phyloP scores from a whole-genome alignment of 2,888 invertebrate species.

The Ceraclea dissimilis region DNA sequence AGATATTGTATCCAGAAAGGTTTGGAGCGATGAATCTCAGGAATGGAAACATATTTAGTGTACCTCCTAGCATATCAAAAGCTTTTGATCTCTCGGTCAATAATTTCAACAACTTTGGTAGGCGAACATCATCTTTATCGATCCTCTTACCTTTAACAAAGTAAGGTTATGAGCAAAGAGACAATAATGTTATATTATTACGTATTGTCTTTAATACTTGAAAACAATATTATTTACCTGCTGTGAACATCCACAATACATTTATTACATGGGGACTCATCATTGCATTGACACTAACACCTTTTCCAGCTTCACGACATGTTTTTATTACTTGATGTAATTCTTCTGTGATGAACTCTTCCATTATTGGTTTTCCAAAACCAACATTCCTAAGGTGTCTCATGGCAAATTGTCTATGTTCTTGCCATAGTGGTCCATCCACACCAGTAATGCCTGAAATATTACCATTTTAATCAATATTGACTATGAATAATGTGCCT shows the following conservation, averaged over 20 bases:
- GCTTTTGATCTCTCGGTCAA: slow-evolving; percentile 44
- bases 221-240: too few species aligned
- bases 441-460: slow-evolving; percentile 44
- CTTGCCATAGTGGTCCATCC: slow-evolving; percentile 51
- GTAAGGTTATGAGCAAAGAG: too few species aligned
- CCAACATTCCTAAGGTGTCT: slow-evolving; percentile 48
- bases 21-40: slow-evolving; percentile 54
- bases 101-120: slow-evolving; percentile 40
- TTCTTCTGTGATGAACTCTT: slow-evolving; percentile 48
- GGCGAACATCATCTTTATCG: slow-evolving; percentile 36
- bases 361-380: slow-evolving; percentile 49
- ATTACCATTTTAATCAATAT: too few species aligned
- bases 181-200: too few species aligned
- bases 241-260: slow-evolving; percentile 56
- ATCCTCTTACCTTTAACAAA: slow-evolving; percentile 32
- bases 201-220: too few species aligned
- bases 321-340: slow-evolving; percentile 36
- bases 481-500: not conserved
- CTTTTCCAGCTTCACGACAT: slow-evolving; percentile 27
- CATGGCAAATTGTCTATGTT: slow-evolving; percentile 48
- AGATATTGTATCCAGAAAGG: slow-evolving; percentile 52
- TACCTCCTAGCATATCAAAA: slow-evolving; percentile 53
- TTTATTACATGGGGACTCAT: slow-evolving; percentile 54
- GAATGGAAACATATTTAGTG: slow-evolving; percentile 56
- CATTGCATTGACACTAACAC: slow-evolving; percentile 26